These are phyloP conservation scores for Oconnorella tubifera DNA, from an alignment of 2,888 invertebrate genomes.

Conservation along the genomic window DNA sequence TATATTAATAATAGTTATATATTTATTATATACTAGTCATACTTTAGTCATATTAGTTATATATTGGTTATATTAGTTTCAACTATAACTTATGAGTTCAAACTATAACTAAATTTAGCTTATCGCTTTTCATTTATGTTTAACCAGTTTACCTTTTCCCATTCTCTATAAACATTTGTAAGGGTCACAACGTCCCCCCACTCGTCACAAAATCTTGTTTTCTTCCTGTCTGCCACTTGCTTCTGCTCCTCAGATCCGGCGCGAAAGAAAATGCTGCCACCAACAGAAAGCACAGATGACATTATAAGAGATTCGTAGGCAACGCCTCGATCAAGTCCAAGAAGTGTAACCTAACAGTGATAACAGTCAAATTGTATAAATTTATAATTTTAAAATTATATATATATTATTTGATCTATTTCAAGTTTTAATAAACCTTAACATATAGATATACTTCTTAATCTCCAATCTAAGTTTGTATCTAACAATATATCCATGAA, in stretches of 20 bases:
- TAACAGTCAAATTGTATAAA: background rate
- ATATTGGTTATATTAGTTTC: too few species aligned
- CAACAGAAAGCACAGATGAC: conserved; percentile 44
- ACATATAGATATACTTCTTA: too few species aligned
- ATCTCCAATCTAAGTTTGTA: too few species aligned
- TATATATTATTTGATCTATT: too few species aligned
- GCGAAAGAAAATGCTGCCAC: conserved; percentile 47
- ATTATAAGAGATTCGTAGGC: conserved; percentile 44
- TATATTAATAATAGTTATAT: too few species aligned
- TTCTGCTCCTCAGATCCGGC: conserved; percentile 41
- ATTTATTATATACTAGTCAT: too few species aligned
- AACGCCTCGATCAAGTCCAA: conserved; percentile 37
- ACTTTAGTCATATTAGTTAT: too few species aligned
- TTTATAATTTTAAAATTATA: background rate
- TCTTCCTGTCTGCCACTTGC: conserved; percentile 40
- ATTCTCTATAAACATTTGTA: conserved; percentile 43
- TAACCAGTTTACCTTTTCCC: conserved; percentile 37
- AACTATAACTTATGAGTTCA: too few species aligned
- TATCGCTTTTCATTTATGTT: too few species aligned
- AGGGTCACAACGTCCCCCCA: conserved; percentile 47
- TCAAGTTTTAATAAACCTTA: too few species aligned
- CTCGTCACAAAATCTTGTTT: conserved; percentile 42
- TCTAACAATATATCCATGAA: too few species aligned
- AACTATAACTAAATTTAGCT: too few species aligned
- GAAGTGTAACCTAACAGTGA: conserved; percentile 38